Evolutionary conservation across 2,888 invertebrate genomes (phyloP).

Genomic region (Eurytoma adleriae): DNA sequence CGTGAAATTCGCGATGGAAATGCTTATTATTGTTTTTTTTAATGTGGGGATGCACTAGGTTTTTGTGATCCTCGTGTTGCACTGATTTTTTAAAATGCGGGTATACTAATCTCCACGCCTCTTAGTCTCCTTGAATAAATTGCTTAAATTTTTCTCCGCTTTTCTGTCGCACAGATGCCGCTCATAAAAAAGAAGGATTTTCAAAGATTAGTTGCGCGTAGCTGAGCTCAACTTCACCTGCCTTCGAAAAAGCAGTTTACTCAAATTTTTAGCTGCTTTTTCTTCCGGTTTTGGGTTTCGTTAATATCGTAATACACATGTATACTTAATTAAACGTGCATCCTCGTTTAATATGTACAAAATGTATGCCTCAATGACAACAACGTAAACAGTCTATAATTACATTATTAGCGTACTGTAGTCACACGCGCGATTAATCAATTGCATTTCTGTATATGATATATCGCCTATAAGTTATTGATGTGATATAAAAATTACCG

Average conservation of each 20-base stretch:
- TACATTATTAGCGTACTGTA: slow-evolving; percentile 38
- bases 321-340: slow-evolving; percentile 64
- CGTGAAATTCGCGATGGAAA: no score
- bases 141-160: no score
- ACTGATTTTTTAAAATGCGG: no score
- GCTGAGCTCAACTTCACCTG: no score
- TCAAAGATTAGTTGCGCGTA: no score
- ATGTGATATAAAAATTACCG: background rate
- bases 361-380: slow-evolving; percentile 64
- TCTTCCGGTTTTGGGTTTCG: background rate
- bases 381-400: slow-evolving; percentile 61
- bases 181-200: no score
- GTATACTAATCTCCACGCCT: no score
- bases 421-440: background rate
- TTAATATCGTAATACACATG: slow-evolving; percentile 54
- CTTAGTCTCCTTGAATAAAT: no score
- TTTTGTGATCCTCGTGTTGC: no score
- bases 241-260: background rate
- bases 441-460: slow-evolving; percentile 1
- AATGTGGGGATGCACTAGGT: no score
- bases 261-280: background rate
- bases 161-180: no score
- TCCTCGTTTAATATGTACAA: slow-evolving; percentile 70
- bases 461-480: background rate
- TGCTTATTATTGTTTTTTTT: no score